phyloP scores from a whole-genome alignment of 2,888 invertebrate genomes.

The Stenodema calcarata region DNA sequence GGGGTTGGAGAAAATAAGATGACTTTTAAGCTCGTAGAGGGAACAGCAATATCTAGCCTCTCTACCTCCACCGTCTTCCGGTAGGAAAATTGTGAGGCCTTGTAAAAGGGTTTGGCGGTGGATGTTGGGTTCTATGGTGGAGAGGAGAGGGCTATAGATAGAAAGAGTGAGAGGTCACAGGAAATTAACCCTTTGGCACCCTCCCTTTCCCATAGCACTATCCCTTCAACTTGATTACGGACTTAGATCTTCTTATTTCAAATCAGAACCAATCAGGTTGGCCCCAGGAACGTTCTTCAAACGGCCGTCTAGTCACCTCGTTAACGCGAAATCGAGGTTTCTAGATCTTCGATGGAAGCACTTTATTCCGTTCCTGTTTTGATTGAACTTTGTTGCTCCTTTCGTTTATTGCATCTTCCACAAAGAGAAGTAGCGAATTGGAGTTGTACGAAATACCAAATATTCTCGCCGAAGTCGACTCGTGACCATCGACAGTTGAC shows the following conservation, averaged over 20 bases:
- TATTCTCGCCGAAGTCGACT: too few relatives aligned
- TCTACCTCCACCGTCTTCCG: neutral
- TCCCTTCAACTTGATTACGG: neutral
- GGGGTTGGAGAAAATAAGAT: neutral
- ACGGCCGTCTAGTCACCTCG: neutral
- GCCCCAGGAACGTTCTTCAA: neutral
- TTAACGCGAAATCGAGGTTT: neutral
- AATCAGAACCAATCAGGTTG: neutral
- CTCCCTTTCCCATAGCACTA: neutral
- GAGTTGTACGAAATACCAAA: too few relatives aligned
- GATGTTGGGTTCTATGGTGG: neutral
- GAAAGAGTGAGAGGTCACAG: neutral
- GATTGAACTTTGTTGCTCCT: neutral
- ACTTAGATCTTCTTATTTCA: neutral
- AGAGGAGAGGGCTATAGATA: neutral
- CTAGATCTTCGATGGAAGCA: neutral
- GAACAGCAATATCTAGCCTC: neutral
- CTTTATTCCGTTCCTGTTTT: neutral
- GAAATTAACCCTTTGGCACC: constrained; percentile 2
- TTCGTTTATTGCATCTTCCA: neutral
- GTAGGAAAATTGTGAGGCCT: neutral
- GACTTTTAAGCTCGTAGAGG: neutral
- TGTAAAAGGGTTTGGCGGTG: neutral
- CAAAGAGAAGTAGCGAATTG: too few relatives aligned
- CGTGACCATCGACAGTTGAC: too few relatives aligned